A percentile compares a stretch with the other conserved stretches of the same genome.
Conservation (phyloP, 2,797 vertebrate species). For the Darevskia nairensis region DNA sequence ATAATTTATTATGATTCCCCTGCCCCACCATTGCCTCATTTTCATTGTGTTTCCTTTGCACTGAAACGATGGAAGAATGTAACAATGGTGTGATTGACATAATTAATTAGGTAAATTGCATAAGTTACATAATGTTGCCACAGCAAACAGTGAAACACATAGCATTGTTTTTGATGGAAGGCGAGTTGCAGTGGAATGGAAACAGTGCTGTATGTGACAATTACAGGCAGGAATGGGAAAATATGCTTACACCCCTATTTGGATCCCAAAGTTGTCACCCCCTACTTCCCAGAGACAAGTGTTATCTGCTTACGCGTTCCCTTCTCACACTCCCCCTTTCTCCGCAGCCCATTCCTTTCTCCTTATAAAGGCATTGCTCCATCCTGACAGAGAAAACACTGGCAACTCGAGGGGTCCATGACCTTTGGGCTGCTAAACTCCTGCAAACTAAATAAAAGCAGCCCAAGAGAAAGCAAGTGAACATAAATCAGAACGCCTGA, state of each 20-base stretch:
- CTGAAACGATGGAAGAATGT: no score
- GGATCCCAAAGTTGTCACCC: not conserved
- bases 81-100: no score
- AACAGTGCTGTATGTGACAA: not conserved
- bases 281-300: not conserved
- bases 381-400: conserved; percentile 75
- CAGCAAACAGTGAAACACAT: no score
- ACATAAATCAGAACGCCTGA: conserved; percentile 76
- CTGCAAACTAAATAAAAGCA: conserved; percentile 79
- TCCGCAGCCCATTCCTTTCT: not conserved
- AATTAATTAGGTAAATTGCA: no score
- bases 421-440: conserved; percentile 77
- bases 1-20: no score
- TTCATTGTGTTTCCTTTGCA: no score
- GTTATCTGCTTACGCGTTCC: not conserved
- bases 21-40: no score
- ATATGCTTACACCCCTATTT: not conserved
- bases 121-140: no score
- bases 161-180: no score
- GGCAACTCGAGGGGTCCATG: conserved; percentile 75
- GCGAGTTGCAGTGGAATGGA: no score
- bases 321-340: not conserved
- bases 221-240: not conserved
- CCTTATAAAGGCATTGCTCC: conserved; percentile 75
- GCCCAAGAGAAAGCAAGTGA: conserved; percentile 68